These are phyloP conservation scores for Catalaphyllia jardinei DNA, from an alignment of 64 coral and sea anemone genomes.

Conservation along the genomic window DNA sequence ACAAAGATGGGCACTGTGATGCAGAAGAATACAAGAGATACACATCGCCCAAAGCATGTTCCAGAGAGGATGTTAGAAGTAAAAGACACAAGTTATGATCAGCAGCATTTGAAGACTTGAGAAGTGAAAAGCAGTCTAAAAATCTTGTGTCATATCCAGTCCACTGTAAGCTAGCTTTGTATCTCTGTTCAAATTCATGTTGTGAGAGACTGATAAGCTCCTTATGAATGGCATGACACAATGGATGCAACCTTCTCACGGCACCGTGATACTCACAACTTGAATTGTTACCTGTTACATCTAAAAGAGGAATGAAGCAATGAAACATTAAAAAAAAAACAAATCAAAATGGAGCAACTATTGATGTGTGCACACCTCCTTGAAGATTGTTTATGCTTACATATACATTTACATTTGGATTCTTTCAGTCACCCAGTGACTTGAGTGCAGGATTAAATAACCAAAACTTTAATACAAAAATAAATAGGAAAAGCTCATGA, in stretches of 20 bases:
- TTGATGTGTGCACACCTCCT: too few relatives aligned
- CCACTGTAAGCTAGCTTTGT: constrained; percentile 51
- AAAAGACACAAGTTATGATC: constrained; percentile 58
- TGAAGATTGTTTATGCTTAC: too few relatives aligned
- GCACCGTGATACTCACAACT: constrained; percentile 44
- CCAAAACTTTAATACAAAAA: too few relatives aligned
- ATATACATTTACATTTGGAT: too few relatives aligned
- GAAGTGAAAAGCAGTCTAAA: constrained; percentile 62
- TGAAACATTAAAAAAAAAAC: too few relatives aligned
- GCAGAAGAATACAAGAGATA: constrained; percentile 32
- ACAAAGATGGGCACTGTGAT: constrained; percentile 54
- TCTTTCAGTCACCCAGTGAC: background rate
- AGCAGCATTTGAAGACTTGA: constrained; percentile 43
- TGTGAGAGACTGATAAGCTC: constrained; percentile 6
- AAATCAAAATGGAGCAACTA: too few relatives aligned
- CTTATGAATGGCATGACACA: constrained; percentile 65
- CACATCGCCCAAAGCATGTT: constrained; percentile 81
- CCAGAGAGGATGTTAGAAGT: constrained; percentile 75
- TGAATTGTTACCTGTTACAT: constrained; percentile 1
- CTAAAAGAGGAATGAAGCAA: background rate
- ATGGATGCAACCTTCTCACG: constrained; percentile 32
- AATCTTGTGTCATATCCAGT: constrained; percentile 56
- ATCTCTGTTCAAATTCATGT: constrained; percentile 62
- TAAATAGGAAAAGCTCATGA: background rate
- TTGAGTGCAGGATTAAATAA: too few relatives aligned